These are phyloP conservation scores for Sesamia nonagrioides DNA, from an alignment of 1,140 invertebrate genomes.

Conservation along the genomic window DNA sequence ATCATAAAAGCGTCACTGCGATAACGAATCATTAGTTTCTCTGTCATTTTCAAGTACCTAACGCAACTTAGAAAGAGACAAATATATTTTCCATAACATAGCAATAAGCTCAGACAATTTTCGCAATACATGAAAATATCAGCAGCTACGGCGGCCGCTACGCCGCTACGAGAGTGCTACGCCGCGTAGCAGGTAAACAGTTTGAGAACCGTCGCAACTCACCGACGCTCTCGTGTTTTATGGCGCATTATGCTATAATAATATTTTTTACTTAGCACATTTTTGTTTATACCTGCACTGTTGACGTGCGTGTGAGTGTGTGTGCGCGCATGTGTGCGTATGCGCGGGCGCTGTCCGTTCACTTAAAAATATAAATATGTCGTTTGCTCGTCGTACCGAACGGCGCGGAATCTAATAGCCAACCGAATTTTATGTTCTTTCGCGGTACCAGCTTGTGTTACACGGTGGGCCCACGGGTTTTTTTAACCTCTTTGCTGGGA, in stretches of 20 bases:
- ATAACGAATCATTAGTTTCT: not conserved
- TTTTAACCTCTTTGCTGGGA: slow-evolving; percentile 70
- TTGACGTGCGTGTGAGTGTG: slow-evolving; percentile 46
- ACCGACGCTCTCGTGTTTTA: slow-evolving; percentile 78
- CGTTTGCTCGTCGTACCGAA: slow-evolving; percentile 66
- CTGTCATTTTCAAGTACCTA: not conserved
- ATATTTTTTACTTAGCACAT: slow-evolving; percentile 87
- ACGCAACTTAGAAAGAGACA: not conserved
- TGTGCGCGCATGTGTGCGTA: slow-evolving; percentile 49
- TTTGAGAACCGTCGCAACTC: slow-evolving; percentile 72
- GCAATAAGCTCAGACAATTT: not conserved
- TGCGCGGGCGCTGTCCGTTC: slow-evolving; percentile 63
- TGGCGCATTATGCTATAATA: slow-evolving; percentile 86
- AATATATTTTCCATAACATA: not conserved
- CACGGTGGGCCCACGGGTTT: slow-evolving; percentile 57
- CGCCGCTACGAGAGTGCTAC: slow-evolving; percentile 61
- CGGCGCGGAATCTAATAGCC: slow-evolving; percentile 74
- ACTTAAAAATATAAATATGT: slow-evolving; percentile 77
- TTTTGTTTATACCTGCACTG: slow-evolving; percentile 75
- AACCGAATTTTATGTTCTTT: slow-evolving; percentile 80
- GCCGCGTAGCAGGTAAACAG: slow-evolving; percentile 48
- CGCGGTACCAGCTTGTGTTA: slow-evolving; percentile 79
- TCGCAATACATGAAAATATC: slow-evolving; percentile 56
- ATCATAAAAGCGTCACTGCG: not conserved
- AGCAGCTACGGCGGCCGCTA: slow-evolving; percentile 33